These are phyloP conservation scores for Horisme vitalbata DNA, from an alignment of 2,888 invertebrate genomes.

Conservation along the genomic window DNA sequence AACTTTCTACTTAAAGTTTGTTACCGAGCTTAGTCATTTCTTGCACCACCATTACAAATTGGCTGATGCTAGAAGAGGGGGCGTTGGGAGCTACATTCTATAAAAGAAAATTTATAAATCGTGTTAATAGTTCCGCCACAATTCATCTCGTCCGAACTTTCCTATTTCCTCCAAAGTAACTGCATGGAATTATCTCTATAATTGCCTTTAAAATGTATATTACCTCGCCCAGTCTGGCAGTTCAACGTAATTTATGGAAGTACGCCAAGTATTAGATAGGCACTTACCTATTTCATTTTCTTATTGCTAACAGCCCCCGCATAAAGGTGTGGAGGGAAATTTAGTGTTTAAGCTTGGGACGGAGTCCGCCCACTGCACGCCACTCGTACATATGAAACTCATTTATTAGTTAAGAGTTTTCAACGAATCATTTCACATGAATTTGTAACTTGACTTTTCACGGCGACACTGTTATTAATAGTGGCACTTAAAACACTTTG, in stretches of 20 bases:
- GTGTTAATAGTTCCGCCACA: too few species aligned
- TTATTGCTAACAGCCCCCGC: conserved; percentile 31
- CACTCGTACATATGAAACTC: conserved; percentile 41
- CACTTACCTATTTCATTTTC: conserved; percentile 35
- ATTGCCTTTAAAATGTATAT: conserved; percentile 9
- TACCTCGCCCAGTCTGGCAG: conserved; percentile 10
- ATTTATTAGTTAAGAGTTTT: conserved; percentile 46
- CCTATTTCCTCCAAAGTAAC: too few species aligned
- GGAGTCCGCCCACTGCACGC: conserved; percentile 41
- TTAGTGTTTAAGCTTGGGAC: conserved; percentile 48
- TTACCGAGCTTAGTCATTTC: too few species aligned
- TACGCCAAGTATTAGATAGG: conserved; percentile 22
- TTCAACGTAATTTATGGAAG: conserved; percentile 31
- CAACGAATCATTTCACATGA: conserved; percentile 26
- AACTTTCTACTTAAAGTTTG: too few species aligned
- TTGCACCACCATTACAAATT: too few species aligned
- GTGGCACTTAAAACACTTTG: background rate
- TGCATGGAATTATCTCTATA: background rate
- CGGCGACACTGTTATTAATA: too few species aligned
- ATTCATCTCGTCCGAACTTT: too few species aligned
- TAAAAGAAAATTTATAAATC: too few species aligned
- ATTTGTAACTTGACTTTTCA: conserved; percentile 1
- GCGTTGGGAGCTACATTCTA: too few species aligned
- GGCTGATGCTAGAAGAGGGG: too few species aligned
- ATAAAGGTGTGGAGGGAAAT: conserved; percentile 47